phyloP scores from a whole-genome alignment of 2,888 invertebrate genomes.

The Andrena fulva region DNA sequence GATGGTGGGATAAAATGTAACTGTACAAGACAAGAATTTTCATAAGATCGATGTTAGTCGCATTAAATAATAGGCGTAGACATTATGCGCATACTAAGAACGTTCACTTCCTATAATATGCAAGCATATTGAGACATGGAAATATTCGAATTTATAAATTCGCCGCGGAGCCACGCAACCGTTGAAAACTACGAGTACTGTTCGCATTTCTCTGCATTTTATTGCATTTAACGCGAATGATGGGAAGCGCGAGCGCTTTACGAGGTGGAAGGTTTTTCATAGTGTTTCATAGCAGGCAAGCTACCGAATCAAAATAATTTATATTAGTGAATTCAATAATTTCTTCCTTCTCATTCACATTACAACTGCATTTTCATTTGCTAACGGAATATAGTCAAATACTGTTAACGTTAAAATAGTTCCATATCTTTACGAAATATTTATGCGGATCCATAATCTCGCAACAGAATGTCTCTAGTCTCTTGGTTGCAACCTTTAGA shows the following conservation, averaged over 20 bases:
- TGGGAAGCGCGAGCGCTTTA: not conserved
- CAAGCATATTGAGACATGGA: not conserved
- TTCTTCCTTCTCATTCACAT: slow-evolving; percentile 25
- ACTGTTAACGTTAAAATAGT: slow-evolving; percentile 1
- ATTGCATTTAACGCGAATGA: slow-evolving; percentile 45
- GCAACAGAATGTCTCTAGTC: slow-evolving; percentile 55
- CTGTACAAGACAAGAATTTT: slow-evolving; percentile 19
- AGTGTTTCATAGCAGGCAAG: not conserved
- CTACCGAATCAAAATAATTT: slow-evolving; percentile 37
- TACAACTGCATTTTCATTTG: slow-evolving; percentile 27
- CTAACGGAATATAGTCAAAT: slow-evolving; percentile 5
- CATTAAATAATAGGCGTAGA: not conserved
- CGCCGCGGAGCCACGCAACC: not conserved
- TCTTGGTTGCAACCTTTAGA: slow-evolving; percentile 49
- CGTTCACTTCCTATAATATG: slow-evolving; percentile 15
- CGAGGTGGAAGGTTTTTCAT: not conserved
- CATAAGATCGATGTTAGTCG: slow-evolving; percentile 5
- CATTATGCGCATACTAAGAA: slow-evolving; percentile 12
- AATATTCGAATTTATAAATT: slow-evolving; percentile 14
- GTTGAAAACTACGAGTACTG: not conserved
- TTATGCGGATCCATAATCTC: slow-evolving; percentile 22
- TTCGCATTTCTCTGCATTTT: slow-evolving; percentile 50
- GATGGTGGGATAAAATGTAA: slow-evolving; percentile 9
- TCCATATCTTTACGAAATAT: slow-evolving; percentile 15
- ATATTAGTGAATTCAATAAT: slow-evolving; percentile 1